Evolutionary conservation across 2,113 vertebrate genomes (phyloP).

Genomic region (Pholis gunnellus): DNA sequence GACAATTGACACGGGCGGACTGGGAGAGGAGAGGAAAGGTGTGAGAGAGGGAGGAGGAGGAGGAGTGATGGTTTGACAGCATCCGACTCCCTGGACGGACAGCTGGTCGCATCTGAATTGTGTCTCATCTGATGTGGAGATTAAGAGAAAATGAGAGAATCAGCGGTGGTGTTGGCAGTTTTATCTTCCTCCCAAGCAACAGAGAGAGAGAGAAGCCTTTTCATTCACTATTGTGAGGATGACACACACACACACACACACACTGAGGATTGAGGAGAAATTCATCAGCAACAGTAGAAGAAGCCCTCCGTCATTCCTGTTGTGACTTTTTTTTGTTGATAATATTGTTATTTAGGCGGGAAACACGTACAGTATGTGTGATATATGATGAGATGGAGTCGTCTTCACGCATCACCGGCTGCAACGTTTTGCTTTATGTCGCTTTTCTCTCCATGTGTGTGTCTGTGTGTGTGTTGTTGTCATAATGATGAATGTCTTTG

Average conservation of each 20-base stretch:
- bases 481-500: constrained; percentile 81
- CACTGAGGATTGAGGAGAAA: not conserved
- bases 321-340: constrained; percentile 43
- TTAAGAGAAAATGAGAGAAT: constrained; percentile 48
- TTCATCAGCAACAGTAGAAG: not conserved
- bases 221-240: constrained; percentile 7
- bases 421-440: constrained; percentile 55
- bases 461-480: constrained; percentile 63
- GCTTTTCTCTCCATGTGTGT: constrained; percentile 44
- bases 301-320: constrained; percentile 7
- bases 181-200: constrained; percentile 28
- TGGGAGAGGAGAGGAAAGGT: constrained; percentile 30
- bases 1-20: constrained; percentile 48
- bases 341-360: constrained; percentile 59
- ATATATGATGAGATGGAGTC: constrained; percentile 69
- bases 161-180: constrained; percentile 7
- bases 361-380: constrained; percentile 55
- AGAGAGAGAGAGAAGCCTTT: constrained; percentile 19
- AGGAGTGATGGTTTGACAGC: constrained; percentile 52
- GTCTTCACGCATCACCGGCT: constrained; percentile 68
- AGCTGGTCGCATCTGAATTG: constrained; percentile 51
- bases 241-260: constrained; percentile 19
- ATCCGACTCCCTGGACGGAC: constrained; percentile 45
- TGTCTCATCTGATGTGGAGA: constrained; percentile 65
- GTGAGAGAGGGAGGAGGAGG: constrained; percentile 31